Conservation (phyloP, 2,888 invertebrate genomes). For the Eupeodes latifasciatus region DNA sequence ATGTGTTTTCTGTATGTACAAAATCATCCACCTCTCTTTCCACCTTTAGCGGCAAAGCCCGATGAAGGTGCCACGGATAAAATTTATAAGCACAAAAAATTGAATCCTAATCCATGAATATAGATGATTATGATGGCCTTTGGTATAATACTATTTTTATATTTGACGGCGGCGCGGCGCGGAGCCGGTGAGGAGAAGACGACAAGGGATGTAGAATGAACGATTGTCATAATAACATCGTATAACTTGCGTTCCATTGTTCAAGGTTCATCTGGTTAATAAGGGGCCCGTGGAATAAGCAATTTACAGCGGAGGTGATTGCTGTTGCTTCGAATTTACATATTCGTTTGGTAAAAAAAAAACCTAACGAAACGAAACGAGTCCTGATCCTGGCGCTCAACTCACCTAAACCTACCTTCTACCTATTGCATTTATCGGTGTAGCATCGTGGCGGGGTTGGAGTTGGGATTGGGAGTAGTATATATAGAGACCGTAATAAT, state of each 20-base stretch:
- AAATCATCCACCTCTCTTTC: constrained; percentile 19
- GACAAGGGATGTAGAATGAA: constrained; percentile 21
- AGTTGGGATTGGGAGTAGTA: not conserved
- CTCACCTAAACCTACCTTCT: constrained; percentile 19
- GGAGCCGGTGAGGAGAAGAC: no score
- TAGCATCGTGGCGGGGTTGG: constrained; percentile 5
- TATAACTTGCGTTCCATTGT: constrained; percentile 65
- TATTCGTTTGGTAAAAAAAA: constrained; percentile 44
- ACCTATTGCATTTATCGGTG: constrained; percentile 9
- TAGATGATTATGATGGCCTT: constrained; percentile 83
- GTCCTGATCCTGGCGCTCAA: constrained; percentile 15
- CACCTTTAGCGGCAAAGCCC: not conserved
- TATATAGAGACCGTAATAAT: constrained; percentile 70
- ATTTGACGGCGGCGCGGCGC: not conserved
- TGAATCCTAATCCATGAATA: constrained; percentile 85
- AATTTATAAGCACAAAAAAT: constrained; percentile 80
- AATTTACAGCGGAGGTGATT: constrained; percentile 69
- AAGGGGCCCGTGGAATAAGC: constrained; percentile 60
- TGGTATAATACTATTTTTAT: constrained; percentile 47
- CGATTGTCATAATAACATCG: constrained; percentile 70
- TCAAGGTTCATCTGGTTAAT: constrained; percentile 76
- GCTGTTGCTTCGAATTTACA: constrained; percentile 74
- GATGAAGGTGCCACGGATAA: constrained; percentile 67
- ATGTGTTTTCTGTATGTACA: not conserved
- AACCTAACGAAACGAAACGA: not conserved